Evolutionary conservation across 2,113 vertebrate species (phyloP), one percentile per base, ranked within the genome.

Genomic region (Cinclus mexicanus): DNA sequence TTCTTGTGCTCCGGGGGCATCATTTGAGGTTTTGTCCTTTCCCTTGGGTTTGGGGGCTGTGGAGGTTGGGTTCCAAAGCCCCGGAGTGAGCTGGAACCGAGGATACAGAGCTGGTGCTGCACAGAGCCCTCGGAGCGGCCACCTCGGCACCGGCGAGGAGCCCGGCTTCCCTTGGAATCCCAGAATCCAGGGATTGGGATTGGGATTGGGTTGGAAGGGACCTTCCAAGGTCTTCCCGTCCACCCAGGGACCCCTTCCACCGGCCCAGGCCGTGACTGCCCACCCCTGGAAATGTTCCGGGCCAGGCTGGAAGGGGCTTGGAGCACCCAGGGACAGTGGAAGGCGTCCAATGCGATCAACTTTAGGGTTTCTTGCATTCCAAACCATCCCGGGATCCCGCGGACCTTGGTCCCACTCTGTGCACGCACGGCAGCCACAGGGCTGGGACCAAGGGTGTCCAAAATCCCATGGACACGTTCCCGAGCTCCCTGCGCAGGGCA

Each of bases 1-100:
- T 97, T 94, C 95, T 97, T 92, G 71, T 96, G 96, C 96, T 97
- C 95, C 75, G 60, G 96, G 95, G 94, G 87, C 96, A 94, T 91
- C 85, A 57, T 94, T 93, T 91, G 96, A 71, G 82, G 97, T 90
- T 81, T 68, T 96, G 95, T 97, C 96, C 94, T 95, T 97, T 97
- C 97, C 92, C 87, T 95, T 74, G 92, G 97, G 89, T 93, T 83
- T 95, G 94, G 91, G 87, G 94, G 92, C 76, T 7, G 90, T 86
- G 95, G 94, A 97, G 95, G 89, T 57, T 95, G 94, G 86, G 87
- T 94, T 92, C 95, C 67, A 93, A 96, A 94, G 83, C 95, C 95
- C 95, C 94, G 90, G 96, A 93, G 59, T 83, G 96, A 96, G 97
- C 94, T 80, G 96, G 60, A 83, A 90, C 87, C 88, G 93, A 95